Conservation (phyloP, 2,113 vertebrate species). For the Apaloderma vittatum region DNA sequence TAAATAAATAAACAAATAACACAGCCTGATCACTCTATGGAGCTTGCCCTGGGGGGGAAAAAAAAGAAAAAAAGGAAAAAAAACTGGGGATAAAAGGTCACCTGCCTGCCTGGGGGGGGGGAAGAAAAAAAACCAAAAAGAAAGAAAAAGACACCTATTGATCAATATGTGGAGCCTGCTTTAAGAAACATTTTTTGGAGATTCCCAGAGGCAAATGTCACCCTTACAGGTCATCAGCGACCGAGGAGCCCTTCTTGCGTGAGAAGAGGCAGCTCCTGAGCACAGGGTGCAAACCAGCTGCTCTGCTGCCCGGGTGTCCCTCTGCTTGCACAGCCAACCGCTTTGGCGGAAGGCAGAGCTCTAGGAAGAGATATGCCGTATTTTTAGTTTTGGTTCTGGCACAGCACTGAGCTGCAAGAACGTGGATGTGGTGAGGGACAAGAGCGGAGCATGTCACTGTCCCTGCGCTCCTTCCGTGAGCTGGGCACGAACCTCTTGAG, state of each 20-base stretch:
- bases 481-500: not conserved
- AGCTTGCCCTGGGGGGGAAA: too few relatives aligned
- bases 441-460: rapidly evolving
- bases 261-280: not conserved
- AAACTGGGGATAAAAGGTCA: too few relatives aligned
- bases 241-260: not conserved
- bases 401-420: not conserved
- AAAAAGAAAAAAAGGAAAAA: too few relatives aligned
- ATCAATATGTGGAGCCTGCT: not conserved
- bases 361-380: not conserved
- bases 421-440: rapidly evolving
- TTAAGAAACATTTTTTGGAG: not conserved
- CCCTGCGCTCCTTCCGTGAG: rapidly evolving
- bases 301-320: not conserved
- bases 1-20: not conserved
- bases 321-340: not conserved
- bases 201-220: rapidly evolving
- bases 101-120: too few relatives aligned
- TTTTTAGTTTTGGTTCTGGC: not conserved
- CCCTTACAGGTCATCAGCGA: not conserved
- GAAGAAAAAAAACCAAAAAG: too few relatives aligned
- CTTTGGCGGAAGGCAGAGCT: not conserved
- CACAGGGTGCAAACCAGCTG: constrained; percentile 9
- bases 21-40: too few relatives aligned
- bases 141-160: too few relatives aligned